Conservation (phyloP, 2,888 invertebrate species). For the Caenorhabditis angaria region DNA sequence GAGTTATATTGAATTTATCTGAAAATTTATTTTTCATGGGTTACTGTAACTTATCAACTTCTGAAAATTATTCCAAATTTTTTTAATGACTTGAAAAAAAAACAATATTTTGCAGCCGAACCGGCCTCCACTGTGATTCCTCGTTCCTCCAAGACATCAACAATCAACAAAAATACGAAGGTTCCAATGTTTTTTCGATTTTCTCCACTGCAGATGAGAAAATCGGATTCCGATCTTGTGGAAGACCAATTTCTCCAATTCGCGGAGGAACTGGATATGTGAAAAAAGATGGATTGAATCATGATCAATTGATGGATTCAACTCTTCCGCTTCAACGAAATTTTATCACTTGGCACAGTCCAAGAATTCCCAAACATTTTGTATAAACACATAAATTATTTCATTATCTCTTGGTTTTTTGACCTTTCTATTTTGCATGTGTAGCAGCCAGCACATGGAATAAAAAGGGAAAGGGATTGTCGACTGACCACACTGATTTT, state of each 20-base stretch:
- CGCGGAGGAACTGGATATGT: conserved; percentile 67
- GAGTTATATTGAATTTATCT: no score
- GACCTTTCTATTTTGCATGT: no score
- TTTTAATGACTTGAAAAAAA: no score
- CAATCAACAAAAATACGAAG: conserved; percentile 62
- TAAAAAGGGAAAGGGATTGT: no score
- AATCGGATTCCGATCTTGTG: conserved; percentile 61
- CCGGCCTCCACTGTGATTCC: conserved; percentile 70
- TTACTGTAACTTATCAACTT: no score
- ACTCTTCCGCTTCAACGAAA: conserved; percentile 66
- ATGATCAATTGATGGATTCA: conserved; percentile 64
- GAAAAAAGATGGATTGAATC: conserved; percentile 54
- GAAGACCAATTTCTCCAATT: conserved; percentile 63
- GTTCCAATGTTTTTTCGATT: conserved; percentile 64
- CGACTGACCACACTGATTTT: neutral
- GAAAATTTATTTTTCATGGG: no score
- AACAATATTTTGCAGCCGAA: conserved; percentile 50
- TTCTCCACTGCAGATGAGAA: conserved; percentile 70
- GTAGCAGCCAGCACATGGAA: no score
- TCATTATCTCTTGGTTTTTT: no score
- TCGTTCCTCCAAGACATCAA: conserved; percentile 70
- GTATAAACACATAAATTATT: neutral
- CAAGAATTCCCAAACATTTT: conserved; percentile 15
- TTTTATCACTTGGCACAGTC: conserved; percentile 64
- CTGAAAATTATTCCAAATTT: no score